Base-by-base conservation (phyloP, 2,797 vertebrate species). In the Neomorphus geoffroyi region DNA sequence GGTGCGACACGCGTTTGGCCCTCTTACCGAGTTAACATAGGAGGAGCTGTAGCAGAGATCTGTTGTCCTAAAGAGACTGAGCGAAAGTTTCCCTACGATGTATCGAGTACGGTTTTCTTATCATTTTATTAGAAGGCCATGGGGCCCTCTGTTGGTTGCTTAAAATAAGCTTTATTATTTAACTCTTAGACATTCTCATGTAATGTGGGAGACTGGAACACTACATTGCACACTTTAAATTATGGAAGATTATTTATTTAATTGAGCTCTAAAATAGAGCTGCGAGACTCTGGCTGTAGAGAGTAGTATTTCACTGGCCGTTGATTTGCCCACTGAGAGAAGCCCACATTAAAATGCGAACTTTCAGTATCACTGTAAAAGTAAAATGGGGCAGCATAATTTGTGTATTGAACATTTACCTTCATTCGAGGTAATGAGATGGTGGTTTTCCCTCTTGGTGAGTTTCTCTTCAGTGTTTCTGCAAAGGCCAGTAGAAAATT, bases 121-220 rank as follows among this genome's bases (percentile, higher is more conserved):
- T n/a, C 17, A 74, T 83, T 90, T 60, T 84, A 94, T 88, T 88
- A 81, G 92, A 88, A 94, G 92, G 86, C 95, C 23, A 1, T 41
- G 14, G 16, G 71, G 90, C 70, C 93, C 86, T 95, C 88, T 87
- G 73, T 81, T 64, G 82, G 64, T 91, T 91, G 84, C 88, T 93
- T 94, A 90, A 96, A 95, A 92, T 92, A 95, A 94, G 92, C 86
- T 92, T 70, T 88, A 46, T 91, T 95, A 90, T 90, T 94, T 94
- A 91, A 84, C 84, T 70, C 4, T 54, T 86, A 26, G 48, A 94
- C 75, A 78, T 83, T 65, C 46, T 94, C n/a, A 81, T 94, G 88
- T 93, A 77, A 79, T 84, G 88, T 83, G 88, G 92, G 92, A 93
- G 67, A 73, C 75, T 67, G 88, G 86, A 93, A 51, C 41, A 21